A percentile compares a stretch with the other conserved stretches of the same genome.
Evolutionary conservation across 1,140 invertebrate species (phyloP).

Genomic region (Caenorhabditis brenneri): DNA sequence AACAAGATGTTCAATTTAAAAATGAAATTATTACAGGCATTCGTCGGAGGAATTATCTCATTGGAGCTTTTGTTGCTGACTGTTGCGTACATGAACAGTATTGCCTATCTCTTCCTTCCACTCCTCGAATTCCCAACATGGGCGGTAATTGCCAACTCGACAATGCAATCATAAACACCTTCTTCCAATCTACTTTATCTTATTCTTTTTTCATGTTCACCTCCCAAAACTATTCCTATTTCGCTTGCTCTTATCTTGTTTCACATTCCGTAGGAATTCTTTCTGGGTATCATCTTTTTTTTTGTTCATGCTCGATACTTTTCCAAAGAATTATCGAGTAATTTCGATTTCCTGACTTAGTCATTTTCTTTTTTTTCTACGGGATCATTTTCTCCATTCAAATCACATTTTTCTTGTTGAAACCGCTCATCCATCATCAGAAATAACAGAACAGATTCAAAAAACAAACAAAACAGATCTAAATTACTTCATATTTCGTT

Average conservation of each 20-base stretch:
- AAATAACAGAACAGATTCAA: not conserved
- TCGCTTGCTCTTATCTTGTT: constrained; percentile 24
- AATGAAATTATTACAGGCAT: constrained; percentile 39
- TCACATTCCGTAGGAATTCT: constrained; percentile 35
- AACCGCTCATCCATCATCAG: constrained; percentile 33
- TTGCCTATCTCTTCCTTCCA: constrained; percentile 63
- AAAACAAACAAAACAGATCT: not conserved
- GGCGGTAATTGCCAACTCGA: constrained; percentile 54
- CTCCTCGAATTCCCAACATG: constrained; percentile 66
- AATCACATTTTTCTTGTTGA: constrained; percentile 14
- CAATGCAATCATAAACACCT: not conserved
- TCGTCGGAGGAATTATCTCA: constrained; percentile 35
- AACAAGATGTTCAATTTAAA: not conserved
- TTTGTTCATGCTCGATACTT: not conserved
- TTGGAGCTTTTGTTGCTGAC: constrained; percentile 20
- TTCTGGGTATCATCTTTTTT: not conserved
- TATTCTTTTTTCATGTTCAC: not conserved
- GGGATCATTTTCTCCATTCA: not conserved
- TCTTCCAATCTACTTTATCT: not conserved
- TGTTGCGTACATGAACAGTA: constrained; percentile 47
- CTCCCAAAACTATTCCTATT: too few relatives aligned
- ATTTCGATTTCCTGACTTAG: constrained; percentile 7
- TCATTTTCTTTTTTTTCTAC: constrained; percentile 24
- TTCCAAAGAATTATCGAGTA: not conserved
- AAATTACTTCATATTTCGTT: not conserved